Evolutionary conservation across 2,888 invertebrate genomes (phyloP).

Genomic region (Steinernema carpocapsae): DNA sequence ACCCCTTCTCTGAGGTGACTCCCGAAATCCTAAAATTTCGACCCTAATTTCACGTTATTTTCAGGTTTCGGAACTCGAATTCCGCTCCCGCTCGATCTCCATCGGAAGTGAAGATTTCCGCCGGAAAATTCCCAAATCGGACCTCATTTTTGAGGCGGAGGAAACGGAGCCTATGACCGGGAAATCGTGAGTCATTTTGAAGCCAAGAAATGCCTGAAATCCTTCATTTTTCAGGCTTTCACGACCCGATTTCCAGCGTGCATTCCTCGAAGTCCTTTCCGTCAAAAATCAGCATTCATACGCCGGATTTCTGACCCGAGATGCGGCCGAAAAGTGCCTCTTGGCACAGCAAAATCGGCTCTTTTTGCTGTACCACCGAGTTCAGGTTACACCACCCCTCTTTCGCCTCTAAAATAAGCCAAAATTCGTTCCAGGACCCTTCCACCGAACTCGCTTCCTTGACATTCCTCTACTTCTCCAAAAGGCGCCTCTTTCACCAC

Average conservation of each 20-base stretch:
- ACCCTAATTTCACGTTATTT: no score
- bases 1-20: neutral
- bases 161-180: neutral
- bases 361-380: neutral
- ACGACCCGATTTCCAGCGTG: neutral
- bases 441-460: neutral
- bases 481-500: neutral
- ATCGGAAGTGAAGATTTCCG: neutral
- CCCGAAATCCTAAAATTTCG: neutral
- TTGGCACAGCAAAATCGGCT: neutral
- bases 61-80: neutral
- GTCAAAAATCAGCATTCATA: neutral
- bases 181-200: neutral
- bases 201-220: neutral
- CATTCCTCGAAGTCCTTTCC: neutral
- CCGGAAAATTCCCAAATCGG: neutral
- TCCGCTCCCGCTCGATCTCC: neutral
- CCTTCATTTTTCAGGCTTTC: neutral
- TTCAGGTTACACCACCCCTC: neutral
- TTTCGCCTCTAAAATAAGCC: neutral
- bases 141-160: neutral
- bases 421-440: neutral
- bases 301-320: neutral
- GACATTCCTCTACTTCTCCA: neutral
- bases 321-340: neutral